Base-by-base conservation (phyloP, 2,797 vertebrate genomes). In the Gobionotothen gibberifrons region DNA sequence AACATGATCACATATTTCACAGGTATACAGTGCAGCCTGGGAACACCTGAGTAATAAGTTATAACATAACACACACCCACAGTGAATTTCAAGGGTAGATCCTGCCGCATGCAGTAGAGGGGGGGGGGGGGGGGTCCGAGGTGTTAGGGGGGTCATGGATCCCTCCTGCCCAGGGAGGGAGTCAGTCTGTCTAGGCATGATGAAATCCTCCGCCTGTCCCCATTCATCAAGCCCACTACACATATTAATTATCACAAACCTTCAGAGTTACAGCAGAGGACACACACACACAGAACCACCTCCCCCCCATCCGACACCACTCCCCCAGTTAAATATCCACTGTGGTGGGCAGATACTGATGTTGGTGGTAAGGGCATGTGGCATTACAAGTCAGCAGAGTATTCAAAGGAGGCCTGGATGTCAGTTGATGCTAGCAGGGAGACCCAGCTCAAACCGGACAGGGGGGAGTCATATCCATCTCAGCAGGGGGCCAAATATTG, bases 221-320 rank as follows among this genome's bases (percentile, higher is more conserved):
- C 94, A 94, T 96, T 95, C 94, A 96, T 96, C 94, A 96, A 92
- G 79, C 69, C 86, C 73, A 89, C 88, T 82, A 84, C 93, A 93
- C 89, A 91, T 94, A 95, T 95, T 95, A 94, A 96, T 95, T 95
- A 95, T 94, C 86, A 87, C 90, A 91, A 92, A 94, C 93, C 94
- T 94, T 95, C 93, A 95, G 88, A 92, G 65, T 64, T 90, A 95
- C 94, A 93, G 93, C 84, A 95, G 91, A 96, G 94, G 94, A 93
- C 8, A 64, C 32, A 36, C 32, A 36, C 32, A 44, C 59, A 55
- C 55, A 39, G 42, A n/a, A n/a, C n/a, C n/a, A n/a, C 46, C 43
- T 47, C 65, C 59, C 61, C 53, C 72, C 42, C 42, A 56, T 36
- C 57, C 42, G 51, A 70, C 75, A 74, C 42, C 54, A 44, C 54